Conservation (phyloP, 2,113 vertebrate genomes). For the Nicator chloris region DNA sequence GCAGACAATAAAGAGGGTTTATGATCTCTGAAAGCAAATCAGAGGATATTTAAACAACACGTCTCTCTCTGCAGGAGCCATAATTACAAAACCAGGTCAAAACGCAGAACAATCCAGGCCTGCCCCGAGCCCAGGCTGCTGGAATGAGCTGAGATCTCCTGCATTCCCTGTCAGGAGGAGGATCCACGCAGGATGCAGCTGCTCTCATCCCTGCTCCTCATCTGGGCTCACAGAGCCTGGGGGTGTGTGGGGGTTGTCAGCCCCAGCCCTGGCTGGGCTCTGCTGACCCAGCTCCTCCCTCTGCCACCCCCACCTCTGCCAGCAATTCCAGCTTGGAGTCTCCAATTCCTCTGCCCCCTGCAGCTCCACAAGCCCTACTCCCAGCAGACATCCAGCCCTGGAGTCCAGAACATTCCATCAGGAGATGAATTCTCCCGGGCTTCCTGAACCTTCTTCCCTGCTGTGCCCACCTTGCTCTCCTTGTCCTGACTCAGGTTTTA, state of each 20-base stretch:
- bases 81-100: conserved; percentile 64
- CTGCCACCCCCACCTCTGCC: fast-evolving
- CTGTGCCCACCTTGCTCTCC: fast-evolving
- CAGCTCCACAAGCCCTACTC: fast-evolving
- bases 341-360: background rate
- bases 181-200: background rate
- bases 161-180: background rate
- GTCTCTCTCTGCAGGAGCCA: conserved; percentile 26
- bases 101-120: background rate
- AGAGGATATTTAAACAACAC: conserved; percentile 58
- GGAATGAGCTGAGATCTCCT: background rate
- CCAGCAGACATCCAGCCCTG: fast-evolving
- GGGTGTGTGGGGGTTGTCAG: background rate
- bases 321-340: fast-evolving
- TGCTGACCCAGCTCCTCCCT: background rate
- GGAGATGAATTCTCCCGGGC: fast-evolving
- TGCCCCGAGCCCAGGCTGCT: conserved; percentile 9
- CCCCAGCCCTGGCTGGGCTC: background rate
- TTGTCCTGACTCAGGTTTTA: background rate
- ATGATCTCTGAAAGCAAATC: conserved; percentile 67
- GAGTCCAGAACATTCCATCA: fast-evolving
- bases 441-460: no score
- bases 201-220: background rate
- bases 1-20: conserved; percentile 64
- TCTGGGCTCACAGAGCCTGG: background rate